phyloP scores from a whole-genome alignment of 2,888 invertebrate genomes.

The Pristionchus arcanus region DNA sequence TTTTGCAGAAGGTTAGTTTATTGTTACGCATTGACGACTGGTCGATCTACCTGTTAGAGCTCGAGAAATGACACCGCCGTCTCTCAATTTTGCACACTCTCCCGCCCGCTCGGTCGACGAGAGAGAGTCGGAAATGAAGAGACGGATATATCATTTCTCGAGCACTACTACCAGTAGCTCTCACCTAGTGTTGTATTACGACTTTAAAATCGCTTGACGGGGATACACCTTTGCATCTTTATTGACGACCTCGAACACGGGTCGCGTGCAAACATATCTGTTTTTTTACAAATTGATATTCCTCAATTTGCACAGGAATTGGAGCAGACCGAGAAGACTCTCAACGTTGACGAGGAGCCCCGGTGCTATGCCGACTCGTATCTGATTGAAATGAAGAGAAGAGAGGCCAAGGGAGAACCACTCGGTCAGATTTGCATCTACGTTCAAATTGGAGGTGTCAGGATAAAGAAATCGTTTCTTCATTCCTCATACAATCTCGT shows the following conservation, averaged over 20 bases:
- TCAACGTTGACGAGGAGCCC: conserved; percentile 23
- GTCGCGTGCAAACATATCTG: too few species aligned
- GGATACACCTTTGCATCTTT: background rate
- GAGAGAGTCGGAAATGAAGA: too few species aligned
- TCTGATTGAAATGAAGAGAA: conserved; percentile 24
- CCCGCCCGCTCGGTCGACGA: too few species aligned
- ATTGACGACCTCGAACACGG: too few species aligned
- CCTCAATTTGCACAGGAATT: background rate
- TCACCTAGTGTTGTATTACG: background rate
- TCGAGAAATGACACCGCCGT: too few species aligned
- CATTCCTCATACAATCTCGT: too few species aligned
- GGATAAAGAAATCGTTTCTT: background rate
- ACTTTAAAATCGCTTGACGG: background rate
- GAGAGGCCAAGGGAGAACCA: conserved; percentile 21
- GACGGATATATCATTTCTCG: too few species aligned
- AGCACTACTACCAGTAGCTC: too few species aligned
- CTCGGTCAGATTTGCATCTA: background rate
- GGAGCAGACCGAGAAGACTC: background rate
- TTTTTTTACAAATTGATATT: background rate
- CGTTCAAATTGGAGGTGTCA: too few species aligned
- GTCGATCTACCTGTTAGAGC: too few species aligned
- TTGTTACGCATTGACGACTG: too few species aligned
- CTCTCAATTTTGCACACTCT: too few species aligned
- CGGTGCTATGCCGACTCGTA: conserved; percentile 42
- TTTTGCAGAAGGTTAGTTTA: conserved; percentile 11